Evolutionary conservation across 1,140 invertebrate genomes (phyloP).

Genomic region (Nautilus pompilius): DNA sequence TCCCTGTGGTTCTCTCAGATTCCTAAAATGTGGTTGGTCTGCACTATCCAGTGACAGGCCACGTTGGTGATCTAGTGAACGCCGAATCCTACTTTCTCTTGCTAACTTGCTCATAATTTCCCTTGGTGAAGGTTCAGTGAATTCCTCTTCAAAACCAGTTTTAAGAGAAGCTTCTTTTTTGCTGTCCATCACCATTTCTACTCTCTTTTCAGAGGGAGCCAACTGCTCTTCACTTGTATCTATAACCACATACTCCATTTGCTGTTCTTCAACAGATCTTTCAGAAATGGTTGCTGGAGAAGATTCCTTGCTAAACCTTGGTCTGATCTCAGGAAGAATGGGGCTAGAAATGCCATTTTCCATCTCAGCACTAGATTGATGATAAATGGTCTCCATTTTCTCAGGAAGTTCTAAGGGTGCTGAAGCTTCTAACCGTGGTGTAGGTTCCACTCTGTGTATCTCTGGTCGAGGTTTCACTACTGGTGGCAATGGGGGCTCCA

Average conservation of each 20-base stretch:
- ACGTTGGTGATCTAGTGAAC: constrained; percentile 44
- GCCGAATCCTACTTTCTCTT: constrained; percentile 37
- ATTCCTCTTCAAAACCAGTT: constrained; percentile 38
- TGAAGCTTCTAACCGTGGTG: constrained; percentile 17
- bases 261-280: not conserved
- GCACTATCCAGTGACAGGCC: constrained; percentile 23
- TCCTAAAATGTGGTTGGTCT: constrained; percentile 23
- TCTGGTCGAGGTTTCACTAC: constrained; percentile 39
- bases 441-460: constrained; percentile 40
- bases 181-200: no score
- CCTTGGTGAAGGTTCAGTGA: constrained; percentile 41
- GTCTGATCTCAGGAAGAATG: no score
- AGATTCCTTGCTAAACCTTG: constrained; percentile 1
- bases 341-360: no score
- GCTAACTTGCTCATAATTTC: constrained; percentile 45
- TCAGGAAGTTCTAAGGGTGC: constrained; percentile 16
- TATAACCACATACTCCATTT: not conserved
- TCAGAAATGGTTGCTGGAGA: constrained; percentile 3
- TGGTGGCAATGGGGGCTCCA: constrained; percentile 17
- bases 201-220: no score
- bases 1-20: constrained; percentile 43
- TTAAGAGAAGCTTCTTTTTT: not conserved
- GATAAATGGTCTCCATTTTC: constrained; percentile 11
- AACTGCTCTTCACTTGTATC: no score
- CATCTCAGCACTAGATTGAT: no score